phyloP scores from a whole-genome alignment of 2,888 invertebrate species.

The Ormyrus nitidulus region DNA sequence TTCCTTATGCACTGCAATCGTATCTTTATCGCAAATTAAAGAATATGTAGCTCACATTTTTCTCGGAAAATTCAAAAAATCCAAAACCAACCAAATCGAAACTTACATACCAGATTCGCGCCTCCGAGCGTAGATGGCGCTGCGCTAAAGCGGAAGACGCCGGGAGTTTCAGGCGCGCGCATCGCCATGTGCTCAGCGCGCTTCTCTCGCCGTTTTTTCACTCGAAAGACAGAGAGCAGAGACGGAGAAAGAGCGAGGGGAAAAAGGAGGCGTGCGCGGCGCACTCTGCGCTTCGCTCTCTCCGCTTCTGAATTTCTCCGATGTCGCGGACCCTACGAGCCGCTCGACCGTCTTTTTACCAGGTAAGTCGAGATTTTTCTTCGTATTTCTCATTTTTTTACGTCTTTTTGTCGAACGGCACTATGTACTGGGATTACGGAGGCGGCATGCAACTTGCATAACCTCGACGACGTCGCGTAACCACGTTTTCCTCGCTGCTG shows the following conservation, averaged over 20 bases:
- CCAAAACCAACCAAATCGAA: no score
- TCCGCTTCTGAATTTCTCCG: no score
- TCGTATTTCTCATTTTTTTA: background rate
- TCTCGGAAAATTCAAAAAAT: no score
- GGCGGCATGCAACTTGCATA: slow-evolving; percentile 27
- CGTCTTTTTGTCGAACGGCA: background rate
- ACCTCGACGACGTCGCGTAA: slow-evolving; percentile 30
- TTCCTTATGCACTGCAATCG: no score
- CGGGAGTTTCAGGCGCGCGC: slow-evolving; percentile 13
- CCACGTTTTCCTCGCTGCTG: slow-evolving; percentile 20
- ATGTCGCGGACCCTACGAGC: no score
- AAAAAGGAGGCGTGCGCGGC: slow-evolving; percentile 7
- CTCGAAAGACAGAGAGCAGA: background rate
- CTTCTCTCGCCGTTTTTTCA: no score
- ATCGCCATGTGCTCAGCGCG: slow-evolving; percentile 34
- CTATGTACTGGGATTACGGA: background rate
- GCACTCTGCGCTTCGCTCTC: background rate
- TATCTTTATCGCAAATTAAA: no score
- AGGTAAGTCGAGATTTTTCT: background rate
- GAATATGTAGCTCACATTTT: no score
- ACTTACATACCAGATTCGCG: background rate
- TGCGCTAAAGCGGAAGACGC: slow-evolving; percentile 45
- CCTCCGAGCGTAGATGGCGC: slow-evolving; percentile 24
- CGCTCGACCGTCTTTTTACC: background rate
- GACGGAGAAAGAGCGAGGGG: background rate